phyloP scores from a whole-genome alignment of 2,797 vertebrate species.

The Centroberyx gerrardi region DNA sequence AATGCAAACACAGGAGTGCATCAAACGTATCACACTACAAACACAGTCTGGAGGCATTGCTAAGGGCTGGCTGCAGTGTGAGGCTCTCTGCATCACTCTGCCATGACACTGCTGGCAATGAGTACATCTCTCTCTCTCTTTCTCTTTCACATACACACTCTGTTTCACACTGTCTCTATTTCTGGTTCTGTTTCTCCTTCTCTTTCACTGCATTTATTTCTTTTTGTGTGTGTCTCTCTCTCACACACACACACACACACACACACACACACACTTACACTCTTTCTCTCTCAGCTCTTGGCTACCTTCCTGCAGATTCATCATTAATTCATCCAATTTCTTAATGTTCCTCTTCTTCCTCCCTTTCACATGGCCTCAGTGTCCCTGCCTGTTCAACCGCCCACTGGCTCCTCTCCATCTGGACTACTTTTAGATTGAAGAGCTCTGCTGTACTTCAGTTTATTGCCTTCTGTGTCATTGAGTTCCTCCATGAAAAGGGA shows the following conservation, averaged over 20 bases:
- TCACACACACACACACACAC: not conserved
- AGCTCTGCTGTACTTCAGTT: conserved; percentile 62
- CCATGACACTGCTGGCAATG: conserved; percentile 21
- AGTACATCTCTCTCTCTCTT: conserved; percentile 12
- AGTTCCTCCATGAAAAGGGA: conserved; percentile 51
- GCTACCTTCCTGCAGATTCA: conserved; percentile 71
- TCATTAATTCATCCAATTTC: conserved; percentile 83
- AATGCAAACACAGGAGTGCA: no score
- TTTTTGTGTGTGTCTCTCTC: not conserved
- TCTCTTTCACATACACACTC: conserved; percentile 41
- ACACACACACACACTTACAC: not conserved
- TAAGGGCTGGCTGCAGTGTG: no score
- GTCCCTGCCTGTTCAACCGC: conserved; percentile 62
- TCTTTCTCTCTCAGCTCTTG: conserved; percentile 35
- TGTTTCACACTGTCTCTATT: conserved; percentile 55
- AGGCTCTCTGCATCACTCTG: not conserved
- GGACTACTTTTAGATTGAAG: conserved; percentile 54
- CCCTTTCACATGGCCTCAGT: conserved; percentile 63
- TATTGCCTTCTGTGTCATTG: conserved; percentile 65
- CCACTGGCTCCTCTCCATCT: conserved; percentile 73
- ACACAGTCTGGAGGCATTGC: no score
- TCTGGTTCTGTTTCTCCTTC: conserved; percentile 36
- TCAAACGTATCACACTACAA: no score
- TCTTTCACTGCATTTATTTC: conserved; percentile 32
- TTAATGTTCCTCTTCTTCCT: conserved; percentile 73